Evolutionary conservation across 2,888 invertebrate genomes (phyloP).

Genomic region (Deroplatys truncata): DNA sequence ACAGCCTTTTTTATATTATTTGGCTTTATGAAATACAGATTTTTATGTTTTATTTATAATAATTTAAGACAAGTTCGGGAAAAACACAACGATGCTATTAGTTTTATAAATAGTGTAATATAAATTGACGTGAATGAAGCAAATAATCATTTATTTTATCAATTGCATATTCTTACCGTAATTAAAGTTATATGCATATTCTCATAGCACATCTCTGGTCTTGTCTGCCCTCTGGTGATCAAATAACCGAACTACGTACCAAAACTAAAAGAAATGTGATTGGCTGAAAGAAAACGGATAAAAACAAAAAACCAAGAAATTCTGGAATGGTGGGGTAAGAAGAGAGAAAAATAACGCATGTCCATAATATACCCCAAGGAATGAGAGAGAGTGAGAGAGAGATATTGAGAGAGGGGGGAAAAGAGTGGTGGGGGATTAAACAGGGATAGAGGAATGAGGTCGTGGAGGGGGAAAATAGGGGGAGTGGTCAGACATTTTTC

Average conservation of each 20-base stretch:
- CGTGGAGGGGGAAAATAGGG: not conserved
- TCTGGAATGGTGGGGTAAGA: slow-evolving; percentile 35
- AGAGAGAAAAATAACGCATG: slow-evolving; percentile 1
- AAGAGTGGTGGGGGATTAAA: not conserved
- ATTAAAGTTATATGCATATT: not conserved
- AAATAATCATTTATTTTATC: too few relatives aligned
- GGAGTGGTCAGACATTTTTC: slow-evolving; percentile 25
- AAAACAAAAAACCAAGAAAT: slow-evolving; percentile 41
- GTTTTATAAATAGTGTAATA: too few relatives aligned
- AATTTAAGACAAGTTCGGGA: too few relatives aligned
- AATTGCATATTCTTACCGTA: too few relatives aligned
- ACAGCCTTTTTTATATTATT: too few relatives aligned
- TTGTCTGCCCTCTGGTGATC: slow-evolving; percentile 26
- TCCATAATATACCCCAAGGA: slow-evolving; percentile 7
- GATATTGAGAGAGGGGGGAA: not conserved
- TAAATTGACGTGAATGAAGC: too few relatives aligned
- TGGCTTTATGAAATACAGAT: too few relatives aligned
- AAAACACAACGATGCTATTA: too few relatives aligned
- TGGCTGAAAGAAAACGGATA: slow-evolving; percentile 38
- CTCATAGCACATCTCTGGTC: not conserved
- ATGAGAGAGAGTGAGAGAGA: not conserved
- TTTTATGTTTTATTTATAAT: too few relatives aligned
- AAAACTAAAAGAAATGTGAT: slow-evolving; percentile 19
- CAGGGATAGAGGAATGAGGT: not conserved
- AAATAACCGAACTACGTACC: slow-evolving; percentile 21